Evolutionary conservation across 2,888 invertebrate genomes (phyloP), one percentile per base, ranked within the genome.

Genomic region (Pyralis farinalis): DNA sequence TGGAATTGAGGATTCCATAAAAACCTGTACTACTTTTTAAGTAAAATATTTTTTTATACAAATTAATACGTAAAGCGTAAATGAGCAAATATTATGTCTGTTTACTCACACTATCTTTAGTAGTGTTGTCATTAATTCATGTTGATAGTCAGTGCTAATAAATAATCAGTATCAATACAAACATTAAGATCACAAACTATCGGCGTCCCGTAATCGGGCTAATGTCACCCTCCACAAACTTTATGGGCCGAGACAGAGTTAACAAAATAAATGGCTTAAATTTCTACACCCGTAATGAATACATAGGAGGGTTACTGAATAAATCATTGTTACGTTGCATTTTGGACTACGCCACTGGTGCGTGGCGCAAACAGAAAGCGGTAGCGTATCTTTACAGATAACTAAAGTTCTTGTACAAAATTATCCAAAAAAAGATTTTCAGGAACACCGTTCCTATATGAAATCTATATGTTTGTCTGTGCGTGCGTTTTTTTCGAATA

Each of bases 261-360:
- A 87, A 88, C 87, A 85, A 84, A 87, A 88, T 88, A 86, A 87
- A 88, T 88, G 85, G 85, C 83, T 86, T 77, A 87, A 87, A 87
- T 86, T 85, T 88, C 87, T 87, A 85, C 87, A 87, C 87, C 85
- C 74, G 76, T 85, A 86, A 87, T 88, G 87, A 88, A 86, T 87
- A 85, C 82, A 75, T 73, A 72, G 73, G 75, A 83, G 83, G 85
- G 83, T 78, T 74, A 67, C 57, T 64, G 60, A 69, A 82, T 87
- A 86, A 86, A 87, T 87, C 84, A 87, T 79, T 81, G 84, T 77
- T 82, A 74, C 74, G 69, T 83, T 85, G 84, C 83, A 81, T 79
- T 85, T 87, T 63, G 66, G 74, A 64, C 59, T 71, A 67, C 69
- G 67, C 54, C 63, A 25, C 41, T 41, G 39, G 40, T 7, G 12